A percentile compares a stretch with the other conserved stretches of the same genome.
These are phyloP conservation scores for Drosophila parthenogenetica DNA, from an alignment of 2,888 invertebrate genomes.

Conservation along the genomic window DNA sequence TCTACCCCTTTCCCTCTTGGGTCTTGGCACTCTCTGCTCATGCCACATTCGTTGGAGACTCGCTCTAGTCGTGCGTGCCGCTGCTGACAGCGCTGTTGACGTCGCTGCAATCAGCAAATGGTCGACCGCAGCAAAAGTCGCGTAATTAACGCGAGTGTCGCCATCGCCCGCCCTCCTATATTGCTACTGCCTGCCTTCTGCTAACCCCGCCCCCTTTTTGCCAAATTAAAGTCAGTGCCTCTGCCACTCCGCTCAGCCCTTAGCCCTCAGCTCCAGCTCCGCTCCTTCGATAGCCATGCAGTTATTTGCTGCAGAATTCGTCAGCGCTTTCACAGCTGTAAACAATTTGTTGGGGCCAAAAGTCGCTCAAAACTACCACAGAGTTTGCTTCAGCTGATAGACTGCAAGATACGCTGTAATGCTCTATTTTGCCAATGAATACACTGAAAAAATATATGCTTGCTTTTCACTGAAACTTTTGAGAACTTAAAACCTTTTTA, in stretches of 20 bases:
- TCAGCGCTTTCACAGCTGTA: slow-evolving; percentile 42
- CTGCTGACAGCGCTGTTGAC: slow-evolving; percentile 50
- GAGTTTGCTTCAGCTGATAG: background rate
- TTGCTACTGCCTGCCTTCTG: background rate
- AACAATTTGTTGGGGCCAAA: slow-evolving; percentile 54
- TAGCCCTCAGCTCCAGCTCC: background rate
- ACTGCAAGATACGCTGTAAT: background rate
- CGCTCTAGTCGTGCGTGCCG: slow-evolving; percentile 68
- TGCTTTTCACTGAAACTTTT: no score
- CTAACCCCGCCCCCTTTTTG: background rate
- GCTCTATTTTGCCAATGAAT: no score
- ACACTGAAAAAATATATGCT: no score
- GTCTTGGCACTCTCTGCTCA: background rate
- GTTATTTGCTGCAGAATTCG: slow-evolving; percentile 11
- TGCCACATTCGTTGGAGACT: slow-evolving; percentile 14
- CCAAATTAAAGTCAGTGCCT: slow-evolving; percentile 46
- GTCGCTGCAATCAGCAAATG: slow-evolving; percentile 74
- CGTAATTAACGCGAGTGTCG: slow-evolving; percentile 71
- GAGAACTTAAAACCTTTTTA: no score
- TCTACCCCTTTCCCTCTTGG: background rate
- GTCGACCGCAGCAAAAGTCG: slow-evolving; percentile 78
- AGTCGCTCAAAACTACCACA: slow-evolving; percentile 1
- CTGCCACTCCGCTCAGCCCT: background rate
- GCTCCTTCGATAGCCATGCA: background rate
- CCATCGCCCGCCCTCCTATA: background rate